These are phyloP conservation scores for Pycnonotus jocosus DNA, from an alignment of 2,113 vertebrate genomes.

Conservation along the genomic window DNA sequence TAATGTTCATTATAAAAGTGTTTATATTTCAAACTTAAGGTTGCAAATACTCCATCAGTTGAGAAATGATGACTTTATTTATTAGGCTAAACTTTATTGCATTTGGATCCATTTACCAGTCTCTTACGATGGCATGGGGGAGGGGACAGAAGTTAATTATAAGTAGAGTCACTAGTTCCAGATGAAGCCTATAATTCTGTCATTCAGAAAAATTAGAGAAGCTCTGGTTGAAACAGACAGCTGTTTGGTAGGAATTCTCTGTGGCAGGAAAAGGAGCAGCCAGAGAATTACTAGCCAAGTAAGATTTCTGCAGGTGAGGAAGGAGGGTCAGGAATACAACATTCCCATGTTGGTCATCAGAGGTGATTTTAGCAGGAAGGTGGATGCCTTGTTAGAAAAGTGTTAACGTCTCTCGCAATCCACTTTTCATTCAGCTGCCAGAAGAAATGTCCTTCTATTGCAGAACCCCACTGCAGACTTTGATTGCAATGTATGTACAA, in stretches of 20 bases:
- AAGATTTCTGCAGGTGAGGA: not conserved
- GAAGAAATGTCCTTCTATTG: not conserved
- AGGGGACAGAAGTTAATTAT: not conserved
- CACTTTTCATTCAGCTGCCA: not conserved
- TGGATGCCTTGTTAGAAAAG: not conserved
- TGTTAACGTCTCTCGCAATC: not conserved
- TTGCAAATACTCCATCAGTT: not conserved
- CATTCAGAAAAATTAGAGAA: not conserved
- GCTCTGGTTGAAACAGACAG: not conserved
- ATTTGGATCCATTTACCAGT: not conserved
- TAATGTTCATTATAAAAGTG: not conserved
- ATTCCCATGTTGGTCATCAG: not conserved
- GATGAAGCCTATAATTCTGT: not conserved
- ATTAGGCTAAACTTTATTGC: not conserved
- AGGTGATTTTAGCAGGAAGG: not conserved
- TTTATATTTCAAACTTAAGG: not conserved
- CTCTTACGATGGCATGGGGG: rapidly evolving
- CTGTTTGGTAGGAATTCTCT: not conserved
- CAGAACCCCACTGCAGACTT: not conserved
- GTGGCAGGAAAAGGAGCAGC: not conserved
- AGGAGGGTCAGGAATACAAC: not conserved
- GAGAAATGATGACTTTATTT: not conserved
- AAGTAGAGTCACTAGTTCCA: not conserved
- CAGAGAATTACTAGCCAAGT: not conserved
- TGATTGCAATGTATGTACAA: not conserved